Evolutionary conservation across 2,113 vertebrate genomes (phyloP).

Genomic region (Prinia subflava): DNA sequence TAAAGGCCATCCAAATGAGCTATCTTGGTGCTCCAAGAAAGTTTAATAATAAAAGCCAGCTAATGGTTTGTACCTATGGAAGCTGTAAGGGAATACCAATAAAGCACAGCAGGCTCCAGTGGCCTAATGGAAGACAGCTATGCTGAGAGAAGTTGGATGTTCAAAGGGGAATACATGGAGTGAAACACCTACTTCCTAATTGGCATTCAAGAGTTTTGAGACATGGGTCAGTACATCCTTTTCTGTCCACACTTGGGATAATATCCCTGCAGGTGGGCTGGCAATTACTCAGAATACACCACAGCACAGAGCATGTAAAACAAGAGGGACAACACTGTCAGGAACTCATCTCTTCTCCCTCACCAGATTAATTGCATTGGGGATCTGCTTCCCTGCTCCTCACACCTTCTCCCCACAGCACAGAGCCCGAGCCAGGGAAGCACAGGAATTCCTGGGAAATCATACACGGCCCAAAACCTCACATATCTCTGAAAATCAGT

Average conservation of each 20-base stretch:
- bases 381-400: not conserved
- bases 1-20: not conserved
- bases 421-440: not conserved
- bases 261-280: not conserved
- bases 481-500: not conserved
- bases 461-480: fast-evolving
- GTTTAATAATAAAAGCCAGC: not conserved
- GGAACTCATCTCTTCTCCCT: not conserved
- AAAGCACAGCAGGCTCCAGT: not conserved
- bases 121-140: not conserved
- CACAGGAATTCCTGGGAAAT: not conserved
- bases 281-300: not conserved
- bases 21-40: not conserved
- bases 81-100: not conserved
- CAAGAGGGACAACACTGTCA: not conserved
- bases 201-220: not conserved
- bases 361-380: not conserved
- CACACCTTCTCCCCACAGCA: not conserved
- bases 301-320: not conserved
- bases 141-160: not conserved
- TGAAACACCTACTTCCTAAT: not conserved
- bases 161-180: not conserved
- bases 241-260: not conserved
- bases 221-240: not conserved
- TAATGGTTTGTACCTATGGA: not conserved